Evolutionary conservation across 37 sponge, comb jelly and placozoan species (phyloP), one percentile per base, ranked within the genome.

Genomic region (Aplysina aerophoba): DNA sequence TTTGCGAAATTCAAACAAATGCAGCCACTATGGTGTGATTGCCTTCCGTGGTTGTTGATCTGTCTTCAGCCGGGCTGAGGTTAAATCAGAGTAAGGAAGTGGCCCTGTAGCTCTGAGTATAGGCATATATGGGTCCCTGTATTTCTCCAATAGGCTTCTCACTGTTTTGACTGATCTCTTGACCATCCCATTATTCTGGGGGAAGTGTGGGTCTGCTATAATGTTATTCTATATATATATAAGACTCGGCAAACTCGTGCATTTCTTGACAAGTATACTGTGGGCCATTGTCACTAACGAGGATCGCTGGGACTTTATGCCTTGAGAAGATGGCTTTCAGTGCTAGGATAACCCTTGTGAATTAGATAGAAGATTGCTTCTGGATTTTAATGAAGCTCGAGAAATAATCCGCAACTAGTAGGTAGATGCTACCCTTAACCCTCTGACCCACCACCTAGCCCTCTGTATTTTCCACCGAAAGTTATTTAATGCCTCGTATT

Each of bases 241-340:
- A 73, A 4, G 21, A 22, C 36, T 73, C 35, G 5, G 75, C 75
- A 12, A 73, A 38, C 35, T 73, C 40, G 3, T 73, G 22, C 40
- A 33, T 73, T 73, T 35, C 41, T 13, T 12, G 37, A 33, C 8
- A 39, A 33, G 36, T 11, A 73, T 73, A 73, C 12, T 73, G 75
- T 39, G 75, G 75, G 22, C 75, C 15, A 73, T 12, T 73, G 41
- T 73, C 75, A 33, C 15, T 73, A 4, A 35, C 75, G 8, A 73
- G 13, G 3, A 13, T 73, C 75, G 5, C 75, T 11, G 75, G 75
- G 20, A 79, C 30, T 22, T 57, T 50, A 13, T 79, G 80, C 8
- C 80, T 39, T 25, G 80, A 21, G 31, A 79, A 79, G 21, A 55
- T 79, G 39, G 56, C 54, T 28, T 79, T 79, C 57, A 79, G 80